phyloP scores from a whole-genome alignment of 2,888 invertebrate species.

The Heterodera filipjevi region DNA sequence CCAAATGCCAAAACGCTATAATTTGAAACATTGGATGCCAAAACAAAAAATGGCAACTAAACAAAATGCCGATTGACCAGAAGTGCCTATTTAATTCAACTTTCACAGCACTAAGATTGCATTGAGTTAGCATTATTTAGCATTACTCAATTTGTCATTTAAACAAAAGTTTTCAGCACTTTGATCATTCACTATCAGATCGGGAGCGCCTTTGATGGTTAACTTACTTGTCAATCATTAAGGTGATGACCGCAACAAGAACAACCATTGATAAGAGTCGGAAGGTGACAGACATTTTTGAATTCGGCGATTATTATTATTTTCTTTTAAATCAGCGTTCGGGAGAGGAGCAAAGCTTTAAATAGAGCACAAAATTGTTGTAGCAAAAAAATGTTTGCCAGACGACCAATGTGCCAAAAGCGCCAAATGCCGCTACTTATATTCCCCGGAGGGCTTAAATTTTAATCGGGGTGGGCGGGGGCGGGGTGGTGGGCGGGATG shows the following conservation, averaged over 20 bases:
- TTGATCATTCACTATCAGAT: too few species aligned
- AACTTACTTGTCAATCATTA: neutral
- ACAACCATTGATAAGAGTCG: neutral
- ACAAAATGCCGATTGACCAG: too few species aligned
- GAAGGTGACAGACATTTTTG: neutral
- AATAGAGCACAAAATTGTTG: neutral
- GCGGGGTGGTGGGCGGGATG: neutral
- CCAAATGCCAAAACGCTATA: conserved; percentile 3
- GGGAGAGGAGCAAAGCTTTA: neutral
- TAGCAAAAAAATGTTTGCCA: neutral
- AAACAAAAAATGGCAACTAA: too few species aligned
- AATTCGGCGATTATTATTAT: too few species aligned
- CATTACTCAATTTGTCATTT: too few species aligned
- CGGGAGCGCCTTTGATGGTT: too few species aligned
- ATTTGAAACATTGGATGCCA: neutral
- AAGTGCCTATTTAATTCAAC: neutral
- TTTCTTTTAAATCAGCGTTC: too few species aligned
- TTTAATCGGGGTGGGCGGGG: neutral
- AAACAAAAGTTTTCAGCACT: too few species aligned
- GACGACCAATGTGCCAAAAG: neutral
- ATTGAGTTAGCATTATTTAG: too few species aligned
- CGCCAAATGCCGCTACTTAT: neutral
- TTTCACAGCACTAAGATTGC: neutral
- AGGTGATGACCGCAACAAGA: neutral
- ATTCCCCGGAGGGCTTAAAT: conserved; percentile 6